Conservation (phyloP, 2,888 invertebrate species). For the Uloborus plumipes region DNA sequence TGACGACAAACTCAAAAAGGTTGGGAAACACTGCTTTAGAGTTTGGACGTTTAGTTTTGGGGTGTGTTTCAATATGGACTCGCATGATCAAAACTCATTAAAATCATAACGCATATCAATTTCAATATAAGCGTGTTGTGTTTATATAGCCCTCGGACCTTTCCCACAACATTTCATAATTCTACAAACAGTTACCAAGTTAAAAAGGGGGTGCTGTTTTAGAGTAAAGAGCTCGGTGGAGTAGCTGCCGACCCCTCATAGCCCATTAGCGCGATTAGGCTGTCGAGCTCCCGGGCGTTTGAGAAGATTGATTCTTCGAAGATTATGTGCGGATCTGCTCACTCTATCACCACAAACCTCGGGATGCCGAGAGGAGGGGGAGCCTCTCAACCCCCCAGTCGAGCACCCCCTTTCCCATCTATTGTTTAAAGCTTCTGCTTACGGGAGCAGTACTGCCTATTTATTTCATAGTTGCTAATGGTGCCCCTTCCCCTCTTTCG, state of each 20-base stretch:
- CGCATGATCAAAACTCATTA: too few species aligned
- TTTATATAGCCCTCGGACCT: too few species aligned
- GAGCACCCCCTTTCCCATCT: constrained; percentile 23
- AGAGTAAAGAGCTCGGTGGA: constrained; percentile 47
- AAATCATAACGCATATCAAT: too few species aligned
- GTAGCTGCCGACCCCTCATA: constrained; percentile 35
- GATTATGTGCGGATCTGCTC: constrained; percentile 51
- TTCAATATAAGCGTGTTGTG: too few species aligned
- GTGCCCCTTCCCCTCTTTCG: constrained; percentile 13
- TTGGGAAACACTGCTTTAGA: too few species aligned
- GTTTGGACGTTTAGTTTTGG: too few species aligned
- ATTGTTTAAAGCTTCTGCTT: constrained; percentile 58
- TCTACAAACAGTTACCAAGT: background rate
- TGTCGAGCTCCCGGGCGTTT: constrained; percentile 41
- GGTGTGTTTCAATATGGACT: too few species aligned
- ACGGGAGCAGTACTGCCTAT: constrained; percentile 38
- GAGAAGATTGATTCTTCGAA: constrained; percentile 59
- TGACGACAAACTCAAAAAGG: too few species aligned
- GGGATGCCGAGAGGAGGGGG: background rate
- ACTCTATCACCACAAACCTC: constrained; percentile 20
- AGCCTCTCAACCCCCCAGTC: background rate
- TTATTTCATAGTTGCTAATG: constrained; percentile 56
- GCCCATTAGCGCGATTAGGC: constrained; percentile 59
- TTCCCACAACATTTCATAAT: too few species aligned
- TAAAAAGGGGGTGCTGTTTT: constrained; percentile 9